Percentiles rank a stretch among this genome's conserved stretches.
Conservation (phyloP, 1,140 invertebrate species). For the Procambarus virginalis region DNA sequence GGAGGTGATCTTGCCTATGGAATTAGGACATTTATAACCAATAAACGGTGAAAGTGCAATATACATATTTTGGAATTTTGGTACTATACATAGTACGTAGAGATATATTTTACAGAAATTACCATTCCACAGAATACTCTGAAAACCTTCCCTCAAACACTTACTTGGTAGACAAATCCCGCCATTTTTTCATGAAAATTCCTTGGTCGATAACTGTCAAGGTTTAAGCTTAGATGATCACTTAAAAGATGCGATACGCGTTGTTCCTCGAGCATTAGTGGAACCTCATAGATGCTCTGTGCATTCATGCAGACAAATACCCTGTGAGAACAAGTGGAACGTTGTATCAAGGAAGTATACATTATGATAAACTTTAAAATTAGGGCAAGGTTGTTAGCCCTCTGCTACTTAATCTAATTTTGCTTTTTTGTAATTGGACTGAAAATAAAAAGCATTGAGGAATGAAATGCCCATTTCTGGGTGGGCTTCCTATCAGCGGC, state of each 20-base stretch:
- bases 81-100: background rate
- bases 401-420: no score
- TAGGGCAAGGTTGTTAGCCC: no score
- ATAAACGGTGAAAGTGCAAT: background rate
- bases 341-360: no score
- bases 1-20: conserved; percentile 82
- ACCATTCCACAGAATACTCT: background rate
- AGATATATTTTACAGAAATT: background rate
- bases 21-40: background rate
- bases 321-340: conserved; percentile 76
- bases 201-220: conserved; percentile 79
- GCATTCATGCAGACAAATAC: conserved; percentile 97
- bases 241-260: conserved; percentile 91
- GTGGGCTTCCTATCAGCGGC: no score
- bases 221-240: conserved; percentile 86
- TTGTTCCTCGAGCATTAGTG: conserved; percentile 93
- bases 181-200: conserved; percentile 94
- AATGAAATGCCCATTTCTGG: no score
- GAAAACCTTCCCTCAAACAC: conserved; percentile 71
- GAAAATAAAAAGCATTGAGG: no score
- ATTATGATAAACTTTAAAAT: no score
- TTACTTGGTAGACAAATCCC: conserved; percentile 84
- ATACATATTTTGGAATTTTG: background rate
- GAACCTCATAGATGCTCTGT: conserved; percentile 95
- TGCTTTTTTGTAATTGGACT: no score